Conservation (phyloP, 2,888 invertebrate species). For the Thereva unica region DNA sequence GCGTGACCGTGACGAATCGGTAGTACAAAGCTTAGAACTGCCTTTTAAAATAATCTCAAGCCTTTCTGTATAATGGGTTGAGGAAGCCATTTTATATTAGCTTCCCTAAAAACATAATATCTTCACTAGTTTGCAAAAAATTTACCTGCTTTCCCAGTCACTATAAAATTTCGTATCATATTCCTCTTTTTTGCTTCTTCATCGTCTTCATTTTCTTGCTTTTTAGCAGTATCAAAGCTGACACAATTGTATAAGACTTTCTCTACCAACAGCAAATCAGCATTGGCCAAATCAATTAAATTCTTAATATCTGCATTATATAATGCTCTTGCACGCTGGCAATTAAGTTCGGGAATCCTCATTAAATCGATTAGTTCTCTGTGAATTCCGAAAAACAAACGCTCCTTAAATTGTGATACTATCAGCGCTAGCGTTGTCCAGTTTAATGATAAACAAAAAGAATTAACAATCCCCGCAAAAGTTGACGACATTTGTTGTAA, state of each 20-base stretch:
- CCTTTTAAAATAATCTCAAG: no score
- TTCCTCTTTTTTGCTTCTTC: conserved; percentile 68
- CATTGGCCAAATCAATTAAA: conserved; percentile 77
- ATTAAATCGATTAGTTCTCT: conserved; percentile 90
- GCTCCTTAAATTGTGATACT: conserved; percentile 89
- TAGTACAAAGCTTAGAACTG: no score
- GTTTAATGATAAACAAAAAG: conserved; percentile 90
- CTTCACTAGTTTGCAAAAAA: no score
- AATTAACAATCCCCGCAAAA: conserved; percentile 96
- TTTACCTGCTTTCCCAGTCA: conserved; percentile 75
- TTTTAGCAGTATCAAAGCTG: conserved; percentile 85
- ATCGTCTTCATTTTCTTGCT: conserved; percentile 70
- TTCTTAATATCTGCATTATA: conserved; percentile 80
- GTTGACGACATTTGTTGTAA: conserved; percentile 94
- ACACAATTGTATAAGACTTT: conserved; percentile 74
- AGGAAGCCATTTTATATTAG: no score
- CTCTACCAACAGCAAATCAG: conserved; percentile 71
- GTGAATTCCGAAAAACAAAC: conserved; percentile 92
- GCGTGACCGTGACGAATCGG: no score
- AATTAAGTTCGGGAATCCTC: conserved; percentile 80
- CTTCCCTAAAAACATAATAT: no score
- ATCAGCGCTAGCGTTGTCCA: conserved; percentile 91
- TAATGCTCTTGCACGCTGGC: conserved; percentile 80
- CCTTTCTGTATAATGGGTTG: no score
- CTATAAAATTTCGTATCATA: conserved; percentile 72